Percentiles rank a stretch among this genome's conserved stretches.
Evolutionary conservation across 2,888 invertebrate species (phyloP).

Genomic region (Polietes domitor): DNA sequence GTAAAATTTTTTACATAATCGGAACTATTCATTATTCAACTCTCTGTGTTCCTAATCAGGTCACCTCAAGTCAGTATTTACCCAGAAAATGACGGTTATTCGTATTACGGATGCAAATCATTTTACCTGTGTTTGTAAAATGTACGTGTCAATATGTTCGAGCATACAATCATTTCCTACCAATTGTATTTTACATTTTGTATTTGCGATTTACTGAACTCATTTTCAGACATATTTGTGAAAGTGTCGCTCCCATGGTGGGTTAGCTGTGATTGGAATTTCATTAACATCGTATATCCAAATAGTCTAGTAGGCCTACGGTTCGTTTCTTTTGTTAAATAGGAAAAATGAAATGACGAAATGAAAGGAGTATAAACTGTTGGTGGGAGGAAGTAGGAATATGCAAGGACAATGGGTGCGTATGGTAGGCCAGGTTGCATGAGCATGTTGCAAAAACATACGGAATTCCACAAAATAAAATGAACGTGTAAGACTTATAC

Average conservation of each 20-base stretch:
- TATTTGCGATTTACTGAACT: neutral
- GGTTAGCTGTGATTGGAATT: neutral
- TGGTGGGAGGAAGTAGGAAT: neutral
- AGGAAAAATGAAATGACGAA: neutral
- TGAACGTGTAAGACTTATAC: no score
- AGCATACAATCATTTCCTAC: constrained; percentile 2
- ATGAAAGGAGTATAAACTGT: constrained; percentile 49
- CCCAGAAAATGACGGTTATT: no score
- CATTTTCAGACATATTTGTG: constrained; percentile 18
- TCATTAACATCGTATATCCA: no score
- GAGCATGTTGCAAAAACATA: neutral
- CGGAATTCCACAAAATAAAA: no score
- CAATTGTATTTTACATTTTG: neutral
- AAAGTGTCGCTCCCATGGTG: neutral
- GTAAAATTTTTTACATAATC: no score
- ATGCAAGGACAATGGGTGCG: no score
- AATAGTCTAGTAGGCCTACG: no score
- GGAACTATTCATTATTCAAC: no score
- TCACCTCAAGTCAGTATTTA: constrained; percentile 1
- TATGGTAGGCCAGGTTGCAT: neutral
- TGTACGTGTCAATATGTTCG: no score
- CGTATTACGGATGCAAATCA: constrained; percentile 45
- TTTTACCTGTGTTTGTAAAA: constrained; percentile 31
- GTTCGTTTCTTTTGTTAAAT: neutral
- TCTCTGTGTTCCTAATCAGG: neutral